phyloP scores from a whole-genome alignment of 1,140 invertebrate species.

The Caerostris extrusa region DNA sequence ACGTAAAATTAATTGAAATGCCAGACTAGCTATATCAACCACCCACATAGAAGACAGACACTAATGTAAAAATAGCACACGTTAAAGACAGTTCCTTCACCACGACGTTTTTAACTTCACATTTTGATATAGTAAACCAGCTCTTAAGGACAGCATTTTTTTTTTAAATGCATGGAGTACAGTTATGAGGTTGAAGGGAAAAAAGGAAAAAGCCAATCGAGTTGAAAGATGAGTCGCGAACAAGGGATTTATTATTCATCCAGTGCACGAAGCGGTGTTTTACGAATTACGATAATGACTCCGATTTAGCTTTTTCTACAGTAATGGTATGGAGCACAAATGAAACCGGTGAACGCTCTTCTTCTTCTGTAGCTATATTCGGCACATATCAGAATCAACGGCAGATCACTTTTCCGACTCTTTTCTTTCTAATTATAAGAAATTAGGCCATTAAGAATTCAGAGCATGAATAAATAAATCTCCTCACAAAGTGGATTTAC shows the following conservation, averaged over 20 bases:
- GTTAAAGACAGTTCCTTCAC: no score
- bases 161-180: neutral
- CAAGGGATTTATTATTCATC: conserved; percentile 59
- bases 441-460: conserved; percentile 60
- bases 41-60: no score
- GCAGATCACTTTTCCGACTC: conserved; percentile 42
- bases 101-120: no score
- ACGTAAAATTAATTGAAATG: no score
- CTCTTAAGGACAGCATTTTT: no score
- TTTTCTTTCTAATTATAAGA: conserved; percentile 67
- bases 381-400: conserved; percentile 55
- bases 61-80: no score
- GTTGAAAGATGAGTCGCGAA: conserved; percentile 28
- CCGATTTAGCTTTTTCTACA: conserved; percentile 36
- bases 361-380: conserved; percentile 33
- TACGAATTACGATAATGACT: conserved; percentile 64
- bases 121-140: no score
- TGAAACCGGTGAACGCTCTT: conserved; percentile 33
- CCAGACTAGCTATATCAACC: no score
- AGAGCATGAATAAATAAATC: conserved; percentile 64
- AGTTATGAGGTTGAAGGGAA: neutral
- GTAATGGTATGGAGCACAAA: conserved; percentile 51
- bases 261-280: conserved; percentile 12
- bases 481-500: conserved; percentile 64
- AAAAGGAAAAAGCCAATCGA: neutral